These are phyloP conservation scores for Parthenolecanium corni DNA, from an alignment of 2,888 invertebrate genomes.

Conservation along the genomic window DNA sequence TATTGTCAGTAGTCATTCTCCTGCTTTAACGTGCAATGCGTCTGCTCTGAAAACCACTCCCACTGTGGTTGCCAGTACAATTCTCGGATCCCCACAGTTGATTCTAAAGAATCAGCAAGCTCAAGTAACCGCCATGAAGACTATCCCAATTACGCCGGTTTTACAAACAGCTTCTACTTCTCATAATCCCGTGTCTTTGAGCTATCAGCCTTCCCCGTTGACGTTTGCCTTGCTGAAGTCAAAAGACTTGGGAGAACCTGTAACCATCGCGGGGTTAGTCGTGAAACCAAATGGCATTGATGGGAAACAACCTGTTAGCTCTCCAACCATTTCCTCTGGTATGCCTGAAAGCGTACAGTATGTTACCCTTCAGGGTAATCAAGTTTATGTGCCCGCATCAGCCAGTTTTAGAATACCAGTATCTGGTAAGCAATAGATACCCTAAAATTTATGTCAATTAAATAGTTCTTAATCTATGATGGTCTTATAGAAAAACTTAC, in stretches of 20 bases:
- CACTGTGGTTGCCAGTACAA: constrained; percentile 11
- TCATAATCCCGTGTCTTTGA: constrained; percentile 1
- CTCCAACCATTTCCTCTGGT: not conserved
- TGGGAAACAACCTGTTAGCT: constrained; percentile 2
- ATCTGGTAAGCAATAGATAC: constrained; percentile 1
- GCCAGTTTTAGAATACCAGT: constrained; percentile 10
- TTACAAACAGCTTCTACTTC: constrained; percentile 4
- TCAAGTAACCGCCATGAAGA: constrained; percentile 20
- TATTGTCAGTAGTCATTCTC: not conserved
- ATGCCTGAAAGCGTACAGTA: not conserved
- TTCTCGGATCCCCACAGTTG: not conserved
- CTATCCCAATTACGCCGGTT: constrained; percentile 11
- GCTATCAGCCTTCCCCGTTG: constrained; percentile 26
- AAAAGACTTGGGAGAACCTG: constrained; percentile 18
- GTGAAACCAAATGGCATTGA: constrained; percentile 12
- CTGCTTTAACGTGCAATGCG: not conserved
- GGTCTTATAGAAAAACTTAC: constrained; percentile 1
- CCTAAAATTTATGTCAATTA: too few relatives aligned
- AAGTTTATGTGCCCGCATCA: constrained; percentile 19
- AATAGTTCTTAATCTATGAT: not conserved
- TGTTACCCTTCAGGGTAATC: constrained; percentile 13
- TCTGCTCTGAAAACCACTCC: constrained; percentile 1
- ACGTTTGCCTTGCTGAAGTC: constrained; percentile 30
- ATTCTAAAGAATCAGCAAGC: constrained; percentile 9
- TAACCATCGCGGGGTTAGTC: not conserved